Percentiles rank a stretch among this genome's conserved stretches.
Evolutionary conservation across 2,113 vertebrate genomes (phyloP).

Genomic region (Ophthalmolycus amberensis): DNA sequence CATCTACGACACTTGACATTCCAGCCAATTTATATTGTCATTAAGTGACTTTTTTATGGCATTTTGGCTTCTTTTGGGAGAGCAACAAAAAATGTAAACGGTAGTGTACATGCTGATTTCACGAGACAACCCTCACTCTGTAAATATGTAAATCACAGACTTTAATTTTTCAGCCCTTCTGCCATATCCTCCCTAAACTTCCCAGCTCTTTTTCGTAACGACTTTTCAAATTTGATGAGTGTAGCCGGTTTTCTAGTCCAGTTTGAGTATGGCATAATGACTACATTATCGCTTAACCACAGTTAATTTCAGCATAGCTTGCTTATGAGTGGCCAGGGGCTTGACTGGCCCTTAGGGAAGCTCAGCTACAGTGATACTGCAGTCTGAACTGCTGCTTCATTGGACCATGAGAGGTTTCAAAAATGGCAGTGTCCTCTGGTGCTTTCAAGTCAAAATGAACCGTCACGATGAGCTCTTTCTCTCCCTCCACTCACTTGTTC

Average conservation of each 20-base stretch:
- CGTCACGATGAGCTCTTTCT: constrained; percentile 9
- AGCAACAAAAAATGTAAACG: not conserved
- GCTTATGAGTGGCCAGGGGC: constrained; percentile 38
- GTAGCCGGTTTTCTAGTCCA: not conserved
- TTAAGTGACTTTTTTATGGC: constrained; percentile 42
- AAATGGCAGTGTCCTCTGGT: not conserved
- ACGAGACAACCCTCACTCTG: not conserved
- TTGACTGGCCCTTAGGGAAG: constrained; percentile 1
- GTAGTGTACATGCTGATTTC: constrained; percentile 1
- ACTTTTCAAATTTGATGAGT: constrained; percentile 36
- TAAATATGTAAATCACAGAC: constrained; percentile 1
- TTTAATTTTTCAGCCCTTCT: not conserved
- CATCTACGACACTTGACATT: constrained; percentile 35
- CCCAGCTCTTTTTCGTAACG: constrained; percentile 1
- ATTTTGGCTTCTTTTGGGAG: constrained; percentile 38
- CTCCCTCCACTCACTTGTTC: constrained; percentile 8
- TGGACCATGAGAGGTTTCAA: not conserved
- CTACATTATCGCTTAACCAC: constrained; percentile 31
- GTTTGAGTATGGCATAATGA: constrained; percentile 29
- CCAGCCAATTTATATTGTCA: constrained; percentile 36
- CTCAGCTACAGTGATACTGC: constrained; percentile 31
- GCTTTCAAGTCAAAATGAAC: constrained; percentile 36
- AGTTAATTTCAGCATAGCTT: constrained; percentile 49
- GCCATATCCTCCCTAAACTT: not conserved
- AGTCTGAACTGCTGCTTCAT: constrained; percentile 20